phyloP scores from a whole-genome alignment of 64 coral and sea anemone genomes.

The Dendronephthya gigantea region DNA sequence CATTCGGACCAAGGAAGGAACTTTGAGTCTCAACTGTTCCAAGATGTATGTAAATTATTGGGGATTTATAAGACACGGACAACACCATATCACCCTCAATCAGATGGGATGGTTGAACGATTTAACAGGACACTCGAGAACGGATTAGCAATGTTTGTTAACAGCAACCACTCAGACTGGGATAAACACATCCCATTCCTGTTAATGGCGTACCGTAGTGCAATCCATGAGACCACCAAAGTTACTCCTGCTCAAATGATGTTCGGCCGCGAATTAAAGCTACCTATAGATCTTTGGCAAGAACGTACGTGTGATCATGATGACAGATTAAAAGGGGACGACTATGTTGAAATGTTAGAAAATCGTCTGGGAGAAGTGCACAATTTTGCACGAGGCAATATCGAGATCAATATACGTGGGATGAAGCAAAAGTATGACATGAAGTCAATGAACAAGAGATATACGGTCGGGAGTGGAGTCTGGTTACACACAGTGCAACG shows the following conservation, averaged over 20 bases:
- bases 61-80: background rate
- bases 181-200: constrained; percentile 33
- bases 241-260: constrained; percentile 18
- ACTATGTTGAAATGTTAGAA: too few species aligned
- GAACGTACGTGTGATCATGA: background rate
- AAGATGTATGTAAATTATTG: background rate
- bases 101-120: background rate
- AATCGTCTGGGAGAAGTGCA: too few species aligned
- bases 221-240: constrained; percentile 30
- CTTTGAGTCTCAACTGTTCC: background rate
- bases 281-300: background rate
- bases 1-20: constrained; percentile 28
- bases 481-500: too few species aligned
- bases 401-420: too few species aligned
- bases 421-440: too few species aligned
- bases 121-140: background rate
- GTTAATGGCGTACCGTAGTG: constrained; percentile 43
- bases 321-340: too few species aligned
- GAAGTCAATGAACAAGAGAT: too few species aligned
- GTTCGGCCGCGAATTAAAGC: constrained; percentile 25
- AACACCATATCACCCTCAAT: background rate
- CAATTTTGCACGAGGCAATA: too few species aligned
- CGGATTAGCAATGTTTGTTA: constrained; percentile 19
- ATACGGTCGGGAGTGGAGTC: too few species aligned
- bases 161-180: constrained; percentile 33